Evolutionary conservation across 2,113 vertebrate species (phyloP).

Genomic region (Colius striatus): DNA sequence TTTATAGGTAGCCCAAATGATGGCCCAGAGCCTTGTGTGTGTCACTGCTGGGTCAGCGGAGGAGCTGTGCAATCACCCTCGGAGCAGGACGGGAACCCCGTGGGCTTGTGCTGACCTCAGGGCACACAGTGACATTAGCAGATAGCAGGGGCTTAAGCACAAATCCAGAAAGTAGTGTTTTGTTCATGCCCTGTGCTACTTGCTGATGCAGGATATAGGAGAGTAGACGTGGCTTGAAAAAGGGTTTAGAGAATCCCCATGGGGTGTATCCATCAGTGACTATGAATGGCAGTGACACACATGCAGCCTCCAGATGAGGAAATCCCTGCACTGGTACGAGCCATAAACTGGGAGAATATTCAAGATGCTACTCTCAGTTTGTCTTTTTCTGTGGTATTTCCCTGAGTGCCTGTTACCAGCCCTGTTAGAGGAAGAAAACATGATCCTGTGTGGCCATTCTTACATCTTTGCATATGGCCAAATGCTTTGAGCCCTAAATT

Average conservation of each 20-base stretch:
- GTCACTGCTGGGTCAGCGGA: background rate
- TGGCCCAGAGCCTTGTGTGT: background rate
- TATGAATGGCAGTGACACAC: background rate
- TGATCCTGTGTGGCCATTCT: background rate
- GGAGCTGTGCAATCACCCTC: background rate
- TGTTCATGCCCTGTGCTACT: background rate
- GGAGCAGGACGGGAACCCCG: accelerated
- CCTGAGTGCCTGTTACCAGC: background rate
- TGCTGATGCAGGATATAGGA: background rate
- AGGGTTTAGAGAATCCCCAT: background rate
- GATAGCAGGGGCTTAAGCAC: background rate
- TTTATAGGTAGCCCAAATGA: background rate
- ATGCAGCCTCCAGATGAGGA: background rate
- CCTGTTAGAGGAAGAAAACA: background rate
- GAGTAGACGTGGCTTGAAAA: background rate
- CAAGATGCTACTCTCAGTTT: background rate
- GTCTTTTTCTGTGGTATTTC: background rate
- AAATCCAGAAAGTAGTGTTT: background rate
- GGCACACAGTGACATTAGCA: background rate
- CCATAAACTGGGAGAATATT: background rate
- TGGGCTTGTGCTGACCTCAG: background rate
- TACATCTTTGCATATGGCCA: background rate
- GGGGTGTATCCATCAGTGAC: background rate
- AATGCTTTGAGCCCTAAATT: background rate
- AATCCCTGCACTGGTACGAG: background rate